A percentile compares a stretch with the other conserved stretches of the same genome.
Conservation (phyloP, 2,797 vertebrate genomes). For the Manis javanica region DNA sequence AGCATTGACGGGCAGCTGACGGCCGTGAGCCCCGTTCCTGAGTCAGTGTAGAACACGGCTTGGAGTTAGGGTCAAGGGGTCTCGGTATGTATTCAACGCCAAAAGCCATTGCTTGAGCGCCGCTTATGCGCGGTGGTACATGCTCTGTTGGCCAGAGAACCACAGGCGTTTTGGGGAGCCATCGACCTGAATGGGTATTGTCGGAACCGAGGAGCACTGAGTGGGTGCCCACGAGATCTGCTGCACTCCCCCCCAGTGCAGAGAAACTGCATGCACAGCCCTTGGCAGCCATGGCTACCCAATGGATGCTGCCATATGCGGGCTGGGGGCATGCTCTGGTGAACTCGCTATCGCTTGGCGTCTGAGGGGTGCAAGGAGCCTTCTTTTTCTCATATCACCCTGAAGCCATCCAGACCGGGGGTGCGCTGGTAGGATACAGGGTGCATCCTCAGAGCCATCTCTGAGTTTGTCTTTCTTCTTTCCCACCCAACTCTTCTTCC, state of each 20-base stretch:
- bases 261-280: fast-evolving
- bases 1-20: not conserved
- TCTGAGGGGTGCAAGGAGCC: not conserved
- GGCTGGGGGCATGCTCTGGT: not conserved
- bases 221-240: fast-evolving
- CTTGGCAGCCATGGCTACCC: not conserved
- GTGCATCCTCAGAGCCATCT: too few species aligned
- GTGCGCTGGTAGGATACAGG: fast-evolving
- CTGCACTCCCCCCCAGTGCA: fast-evolving
- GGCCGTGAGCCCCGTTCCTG: not conserved
- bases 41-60: fast-evolving
- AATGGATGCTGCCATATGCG: fast-evolving
- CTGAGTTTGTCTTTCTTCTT: not conserved
- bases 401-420: fast-evolving
- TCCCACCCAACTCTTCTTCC: not conserved
- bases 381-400: too few species aligned
- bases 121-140: fast-evolving
- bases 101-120: fast-evolving
- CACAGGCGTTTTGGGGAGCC: not conserved
- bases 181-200: fast-evolving
- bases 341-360: not conserved
- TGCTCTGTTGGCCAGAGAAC: not conserved
- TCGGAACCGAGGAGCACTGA: not conserved
- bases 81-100: too few species aligned
- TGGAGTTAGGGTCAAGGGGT: not conserved